Base-by-base conservation (phyloP, 1,140 invertebrate genomes). In the Pogonomyrmex barbatus region DNA sequence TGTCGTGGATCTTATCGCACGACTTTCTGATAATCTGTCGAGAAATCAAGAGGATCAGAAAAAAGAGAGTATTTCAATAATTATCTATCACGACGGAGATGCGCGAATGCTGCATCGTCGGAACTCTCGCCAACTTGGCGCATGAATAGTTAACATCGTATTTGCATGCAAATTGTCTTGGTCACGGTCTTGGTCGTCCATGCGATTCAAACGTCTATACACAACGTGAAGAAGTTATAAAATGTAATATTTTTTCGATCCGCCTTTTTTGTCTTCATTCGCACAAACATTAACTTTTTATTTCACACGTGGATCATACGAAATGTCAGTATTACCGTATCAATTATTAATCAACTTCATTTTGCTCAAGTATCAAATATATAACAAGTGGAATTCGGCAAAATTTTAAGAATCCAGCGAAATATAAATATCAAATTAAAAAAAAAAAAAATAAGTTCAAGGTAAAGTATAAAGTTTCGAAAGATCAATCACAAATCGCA, bases 91-190 rank as follows among this genome's bases (percentile, higher is more conserved):
- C 4, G 10, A n/a, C 36, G n/a, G 4, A 54, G 3, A 50, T 45
- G 42, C 45, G 36, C 14, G 36, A 54, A 42, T 78, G 36, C 67
- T 47, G 45, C 45, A 5, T 60, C 12, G n/a, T 33, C 10, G 54
- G 39, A 70, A 45, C 24, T 81, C 77, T 24, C 36, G 33, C n/a
- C 30, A 30, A 54, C 45, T 68, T 30, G 77, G 4, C 77, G 24
- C 9, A 33, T 81, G 24, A 56, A 71, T 81, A 81, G 65, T 70
- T 12, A 56, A 56, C 50, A 12, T 33, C 12, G 50, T 67, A 81
- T 81, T 81, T 71, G 65, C 50, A 81, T 81, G 65, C 24, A 81
- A 81, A 81, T 81, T 71, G 39, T 81, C 42, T 81, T 24, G 70
- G 36, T 81, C 52, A 24, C 50, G 14, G 8, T 8, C n/a, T n/a